phyloP scores from a whole-genome alignment of 2,113 vertebrate species.

The Malurus elegans region DNA sequence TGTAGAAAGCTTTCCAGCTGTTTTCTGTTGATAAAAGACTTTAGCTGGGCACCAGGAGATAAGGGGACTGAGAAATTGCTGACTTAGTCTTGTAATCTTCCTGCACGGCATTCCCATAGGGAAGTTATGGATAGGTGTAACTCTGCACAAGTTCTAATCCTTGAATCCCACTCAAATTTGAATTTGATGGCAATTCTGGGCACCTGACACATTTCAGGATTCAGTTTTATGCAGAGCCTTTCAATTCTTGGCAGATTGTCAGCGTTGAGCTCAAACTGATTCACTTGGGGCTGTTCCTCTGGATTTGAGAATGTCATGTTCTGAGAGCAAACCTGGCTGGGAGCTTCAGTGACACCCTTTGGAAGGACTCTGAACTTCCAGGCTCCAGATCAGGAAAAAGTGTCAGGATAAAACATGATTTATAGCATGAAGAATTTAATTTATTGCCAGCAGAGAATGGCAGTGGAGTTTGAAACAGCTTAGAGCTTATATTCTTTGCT shows the following conservation, averaged over 20 bases:
- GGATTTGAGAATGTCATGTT: neutral
- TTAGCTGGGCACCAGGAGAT: conserved; percentile 27
- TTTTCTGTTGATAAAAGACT: conserved; percentile 48
- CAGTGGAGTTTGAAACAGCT: neutral
- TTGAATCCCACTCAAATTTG: neutral
- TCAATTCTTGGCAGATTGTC: neutral
- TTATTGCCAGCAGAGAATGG: neutral
- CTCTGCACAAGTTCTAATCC: neutral
- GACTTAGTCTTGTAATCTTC: conserved; percentile 5
- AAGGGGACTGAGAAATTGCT: conserved; percentile 33
- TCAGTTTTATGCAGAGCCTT: neutral
- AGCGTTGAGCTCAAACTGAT: neutral
- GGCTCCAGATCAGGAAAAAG: neutral
- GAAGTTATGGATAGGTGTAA: conserved; percentile 26
- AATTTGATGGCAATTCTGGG: neutral
- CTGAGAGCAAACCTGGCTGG: neutral
- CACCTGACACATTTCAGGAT: neutral
- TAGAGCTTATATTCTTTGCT: neutral
- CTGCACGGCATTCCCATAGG: neutral
- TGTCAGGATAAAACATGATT: neutral
- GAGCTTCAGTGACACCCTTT: neutral
- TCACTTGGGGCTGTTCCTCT: neutral
- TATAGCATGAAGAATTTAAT: neutral
- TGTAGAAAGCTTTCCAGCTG: conserved; percentile 21
- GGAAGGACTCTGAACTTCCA: neutral